Percentiles rank a stretch among this genome's conserved stretches.
phyloP scores from a whole-genome alignment of 1,140 invertebrate genomes.

The Trichomalopsis sarcophagae region DNA sequence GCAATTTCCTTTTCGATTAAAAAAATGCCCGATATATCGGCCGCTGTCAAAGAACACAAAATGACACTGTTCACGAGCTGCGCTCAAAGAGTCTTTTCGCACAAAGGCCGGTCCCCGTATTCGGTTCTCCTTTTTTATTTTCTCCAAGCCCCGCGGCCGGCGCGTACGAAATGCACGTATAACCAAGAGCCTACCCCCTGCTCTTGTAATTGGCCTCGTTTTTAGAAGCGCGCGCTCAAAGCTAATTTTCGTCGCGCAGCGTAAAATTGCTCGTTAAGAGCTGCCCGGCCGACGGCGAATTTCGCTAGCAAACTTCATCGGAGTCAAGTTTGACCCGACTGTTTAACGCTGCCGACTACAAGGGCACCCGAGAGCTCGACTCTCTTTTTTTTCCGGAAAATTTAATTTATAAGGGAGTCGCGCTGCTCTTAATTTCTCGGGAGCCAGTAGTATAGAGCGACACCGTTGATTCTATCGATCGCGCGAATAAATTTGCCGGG shows the following conservation, averaged over 20 bases:
- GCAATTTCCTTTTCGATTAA: conserved; percentile 1
- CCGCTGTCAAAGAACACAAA: not conserved
- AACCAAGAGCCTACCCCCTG: too few species aligned
- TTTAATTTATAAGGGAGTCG: not conserved
- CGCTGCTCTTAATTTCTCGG: too few species aligned
- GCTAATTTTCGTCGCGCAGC: not conserved
- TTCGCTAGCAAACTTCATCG: not conserved
- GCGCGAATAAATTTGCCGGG: not conserved
- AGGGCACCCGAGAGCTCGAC: too few species aligned
- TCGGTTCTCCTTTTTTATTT: not conserved
- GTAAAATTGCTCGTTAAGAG: conserved; percentile 10
- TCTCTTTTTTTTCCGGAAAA: not conserved
- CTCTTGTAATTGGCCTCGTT: conserved; percentile 22
- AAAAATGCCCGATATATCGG: not conserved
- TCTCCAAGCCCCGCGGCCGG: not conserved
- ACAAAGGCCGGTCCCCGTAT: not conserved
- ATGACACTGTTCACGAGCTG: not conserved
- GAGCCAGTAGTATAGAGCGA: not conserved
- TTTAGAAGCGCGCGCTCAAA: not conserved
- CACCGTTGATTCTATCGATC: too few species aligned
- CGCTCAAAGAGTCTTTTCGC: conserved; percentile 11
- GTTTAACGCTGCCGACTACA: too few species aligned
- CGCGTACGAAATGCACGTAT: not conserved
- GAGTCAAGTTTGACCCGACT: not conserved
- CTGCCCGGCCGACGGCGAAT: too few species aligned